Evolutionary conservation across 2,797 vertebrate species (phyloP).

Genomic region (Bovichtus diacanthus): DNA sequence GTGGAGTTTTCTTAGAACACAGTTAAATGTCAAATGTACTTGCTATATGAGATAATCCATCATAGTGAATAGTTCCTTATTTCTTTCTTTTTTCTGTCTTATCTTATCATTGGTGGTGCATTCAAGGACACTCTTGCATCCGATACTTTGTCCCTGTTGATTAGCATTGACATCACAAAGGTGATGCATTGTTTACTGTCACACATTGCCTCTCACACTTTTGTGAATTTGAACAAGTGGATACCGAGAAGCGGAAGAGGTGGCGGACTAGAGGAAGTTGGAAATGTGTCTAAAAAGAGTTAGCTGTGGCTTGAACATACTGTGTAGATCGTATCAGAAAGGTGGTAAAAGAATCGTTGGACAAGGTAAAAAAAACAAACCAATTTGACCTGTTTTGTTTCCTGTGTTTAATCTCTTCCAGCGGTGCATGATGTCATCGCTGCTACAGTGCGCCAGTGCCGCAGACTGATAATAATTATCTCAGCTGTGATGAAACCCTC

Average conservation of each 20-base stretch:
- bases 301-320: background rate
- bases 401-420: constrained; percentile 46
- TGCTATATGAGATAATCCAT: background rate
- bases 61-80: background rate
- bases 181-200: background rate
- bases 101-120: background rate
- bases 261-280: background rate
- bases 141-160: background rate
- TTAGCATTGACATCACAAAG: too few relatives aligned
- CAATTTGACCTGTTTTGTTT: background rate
- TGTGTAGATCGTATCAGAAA: background rate
- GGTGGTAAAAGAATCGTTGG: background rate
- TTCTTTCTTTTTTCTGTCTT: background rate
- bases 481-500: constrained; percentile 17
- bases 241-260: too few relatives aligned
- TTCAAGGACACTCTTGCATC: background rate
- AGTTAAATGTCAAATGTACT: too few relatives aligned
- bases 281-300: background rate
- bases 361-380: background rate
- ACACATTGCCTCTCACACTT: too few relatives aligned
- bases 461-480: constrained; percentile 80
- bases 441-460: constrained; percentile 58
- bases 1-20: background rate
- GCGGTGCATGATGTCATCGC: constrained; percentile 70
- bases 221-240: too few relatives aligned